phyloP scores from a whole-genome alignment of 1,140 invertebrate species.

The Caenorhabditis elegans region WBcel235 BX284606.5:9232001-9232500 shows the following conservation, averaged over 20 bases:
- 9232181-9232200: background rate
- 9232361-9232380: too few species aligned
- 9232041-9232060: background rate
- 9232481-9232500: too few species aligned
- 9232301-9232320: background rate
- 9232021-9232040: background rate
- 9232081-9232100: background rate
- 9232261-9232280: slow-evolving; percentile 3
- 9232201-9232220: background rate
- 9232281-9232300: background rate
- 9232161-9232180: background rate
- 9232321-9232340: too few species aligned
- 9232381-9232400: too few species aligned
- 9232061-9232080: background rate
- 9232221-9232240: background rate
- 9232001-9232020: slow-evolving; percentile 3
- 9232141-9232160: background rate
- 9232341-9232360: too few species aligned
- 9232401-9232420: too few species aligned
- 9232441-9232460: too few species aligned
- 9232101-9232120: background rate
- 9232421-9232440: too few species aligned
- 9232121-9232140: background rate
- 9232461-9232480: background rate
- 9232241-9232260: background rate